phyloP scores from a whole-genome alignment of 2,113 vertebrate genomes.

The Thermophis baileyi region DNA sequence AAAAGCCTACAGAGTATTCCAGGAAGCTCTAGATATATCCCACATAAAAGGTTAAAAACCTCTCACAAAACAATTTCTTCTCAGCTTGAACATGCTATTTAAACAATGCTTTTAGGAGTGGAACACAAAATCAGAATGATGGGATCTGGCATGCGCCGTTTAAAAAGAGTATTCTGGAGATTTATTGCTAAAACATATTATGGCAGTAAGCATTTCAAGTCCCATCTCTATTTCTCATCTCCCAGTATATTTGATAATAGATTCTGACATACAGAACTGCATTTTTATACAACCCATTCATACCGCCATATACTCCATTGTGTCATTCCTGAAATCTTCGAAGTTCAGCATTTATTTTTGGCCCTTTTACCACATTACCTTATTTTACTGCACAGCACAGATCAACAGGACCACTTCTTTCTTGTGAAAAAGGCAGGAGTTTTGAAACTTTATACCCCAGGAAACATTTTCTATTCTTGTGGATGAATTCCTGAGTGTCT shows the following conservation, averaged over 20 bases:
- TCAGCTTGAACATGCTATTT: background rate
- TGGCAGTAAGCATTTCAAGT: background rate
- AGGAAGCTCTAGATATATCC: background rate
- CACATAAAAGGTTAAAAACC: background rate
- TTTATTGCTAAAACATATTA: background rate
- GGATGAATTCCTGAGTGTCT: background rate
- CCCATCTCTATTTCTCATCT: background rate
- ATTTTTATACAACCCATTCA: background rate
- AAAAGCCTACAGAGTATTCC: too few species aligned
- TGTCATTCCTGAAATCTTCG: background rate
- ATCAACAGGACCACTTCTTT: background rate
- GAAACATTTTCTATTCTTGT: background rate
- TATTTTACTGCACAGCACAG: background rate
- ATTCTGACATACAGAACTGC: background rate
- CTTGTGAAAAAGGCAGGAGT: background rate
- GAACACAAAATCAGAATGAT: background rate
- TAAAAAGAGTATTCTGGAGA: background rate
- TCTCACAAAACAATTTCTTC: background rate
- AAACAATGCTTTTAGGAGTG: background rate
- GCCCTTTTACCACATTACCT: background rate
- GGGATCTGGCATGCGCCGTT: background rate
- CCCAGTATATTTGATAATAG: background rate
- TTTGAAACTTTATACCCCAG: background rate
- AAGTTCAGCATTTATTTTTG: background rate
- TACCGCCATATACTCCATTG: background rate